A percentile compares a stretch with the other conserved stretches of the same genome.
Conservation (phyloP, 2,113 vertebrate genomes). For the Vanacampus margaritifer region DNA sequence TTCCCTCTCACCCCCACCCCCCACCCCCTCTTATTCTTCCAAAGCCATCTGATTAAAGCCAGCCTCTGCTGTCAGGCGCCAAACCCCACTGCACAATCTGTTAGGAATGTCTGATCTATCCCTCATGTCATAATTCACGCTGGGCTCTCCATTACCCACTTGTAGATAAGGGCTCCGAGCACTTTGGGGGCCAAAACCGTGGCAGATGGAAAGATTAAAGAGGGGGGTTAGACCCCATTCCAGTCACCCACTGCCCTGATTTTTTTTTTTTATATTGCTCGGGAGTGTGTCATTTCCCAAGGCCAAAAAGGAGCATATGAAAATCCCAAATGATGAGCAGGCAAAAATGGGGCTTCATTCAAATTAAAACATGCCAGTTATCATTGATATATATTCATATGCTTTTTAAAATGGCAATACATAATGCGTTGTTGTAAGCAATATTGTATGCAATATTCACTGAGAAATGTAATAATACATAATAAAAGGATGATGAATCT, state of each 20-base stretch:
- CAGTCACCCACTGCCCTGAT: conserved; percentile 12
- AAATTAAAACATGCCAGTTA: too few species aligned
- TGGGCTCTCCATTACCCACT: conserved; percentile 58
- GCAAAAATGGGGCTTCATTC: background rate
- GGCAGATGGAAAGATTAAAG: conserved; percentile 46
- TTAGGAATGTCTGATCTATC: conserved; percentile 61
- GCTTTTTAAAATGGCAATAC: too few species aligned
- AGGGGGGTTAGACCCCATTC: conserved; percentile 15
- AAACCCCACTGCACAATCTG: conserved; percentile 52
- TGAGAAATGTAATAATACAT: too few species aligned
- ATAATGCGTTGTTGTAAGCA: too few species aligned
- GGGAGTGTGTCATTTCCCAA: conserved; percentile 22
- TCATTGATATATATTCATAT: too few species aligned
- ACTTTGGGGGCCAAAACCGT: conserved; percentile 48
- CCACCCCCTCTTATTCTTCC: conserved; percentile 40
- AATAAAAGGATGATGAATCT: too few species aligned
- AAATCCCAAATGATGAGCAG: background rate
- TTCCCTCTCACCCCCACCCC: conserved; percentile 38
- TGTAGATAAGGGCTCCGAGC: conserved; percentile 51
- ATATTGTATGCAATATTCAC: too few species aligned
- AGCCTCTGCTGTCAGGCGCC: conserved; percentile 61
- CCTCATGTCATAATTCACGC: conserved; percentile 56
- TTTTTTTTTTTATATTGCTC: conserved; percentile 10
- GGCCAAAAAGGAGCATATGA: background rate
- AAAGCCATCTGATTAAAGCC: conserved; percentile 64